phyloP scores from a whole-genome alignment of 2,113 vertebrate genomes.

The Myrmecobius fasciatus region DNA sequence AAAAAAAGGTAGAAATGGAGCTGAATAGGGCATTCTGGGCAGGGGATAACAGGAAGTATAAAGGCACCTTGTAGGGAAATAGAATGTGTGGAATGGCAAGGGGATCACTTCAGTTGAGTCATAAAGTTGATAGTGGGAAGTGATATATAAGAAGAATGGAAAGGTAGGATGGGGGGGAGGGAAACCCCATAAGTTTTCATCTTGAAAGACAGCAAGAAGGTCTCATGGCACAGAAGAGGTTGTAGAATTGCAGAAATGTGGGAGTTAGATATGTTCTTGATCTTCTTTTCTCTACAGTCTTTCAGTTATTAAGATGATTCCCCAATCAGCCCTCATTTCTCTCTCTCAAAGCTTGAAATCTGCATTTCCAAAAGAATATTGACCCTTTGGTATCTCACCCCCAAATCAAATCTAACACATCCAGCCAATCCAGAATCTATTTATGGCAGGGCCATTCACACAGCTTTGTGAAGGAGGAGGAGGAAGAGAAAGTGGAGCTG shows the following conservation, averaged over 20 bases:
- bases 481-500: too few relatives aligned
- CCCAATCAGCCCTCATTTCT: accelerated
- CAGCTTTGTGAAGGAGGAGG: background rate
- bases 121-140: too few relatives aligned
- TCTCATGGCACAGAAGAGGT: background rate
- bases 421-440: background rate
- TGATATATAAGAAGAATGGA: background rate
- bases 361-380: background rate
- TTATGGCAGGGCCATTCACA: background rate
- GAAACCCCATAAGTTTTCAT: background rate
- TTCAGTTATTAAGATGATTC: background rate
- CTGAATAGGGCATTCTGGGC: too few relatives aligned
- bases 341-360: background rate
- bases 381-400: background rate
- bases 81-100: background rate
- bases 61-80: too few relatives aligned
- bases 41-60: too few relatives aligned
- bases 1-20: too few relatives aligned
- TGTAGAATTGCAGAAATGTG: background rate
- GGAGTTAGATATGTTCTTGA: background rate
- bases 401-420: background rate
- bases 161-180: background rate
- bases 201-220: background rate
- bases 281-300: background rate
- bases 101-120: background rate